These are phyloP conservation scores for Pteronotus mesoamericanus DNA, from an alignment of 2,797 vertebrate genomes.

Conservation along the genomic window DNA sequence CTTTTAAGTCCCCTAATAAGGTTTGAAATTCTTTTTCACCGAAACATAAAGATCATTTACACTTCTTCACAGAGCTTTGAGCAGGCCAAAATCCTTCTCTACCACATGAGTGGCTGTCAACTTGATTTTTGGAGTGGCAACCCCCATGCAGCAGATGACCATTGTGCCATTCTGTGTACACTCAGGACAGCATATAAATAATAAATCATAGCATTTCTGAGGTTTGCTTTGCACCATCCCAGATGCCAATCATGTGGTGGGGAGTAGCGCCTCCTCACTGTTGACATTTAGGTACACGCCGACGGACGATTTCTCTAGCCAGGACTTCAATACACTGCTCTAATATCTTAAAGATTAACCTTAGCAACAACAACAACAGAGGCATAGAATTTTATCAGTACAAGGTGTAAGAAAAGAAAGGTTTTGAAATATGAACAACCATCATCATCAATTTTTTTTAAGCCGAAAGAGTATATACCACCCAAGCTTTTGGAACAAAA, in stretches of 20 bases:
- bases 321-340: conserved; percentile 71
- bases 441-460: conserved; percentile 57
- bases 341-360: conserved; percentile 83
- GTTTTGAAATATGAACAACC: conserved; percentile 69
- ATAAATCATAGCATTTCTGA: conserved; percentile 64
- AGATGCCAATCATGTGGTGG: not conserved
- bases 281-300: conserved; percentile 82
- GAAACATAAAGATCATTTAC: conserved; percentile 20
- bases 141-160: not conserved
- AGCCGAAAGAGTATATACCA: not conserved
- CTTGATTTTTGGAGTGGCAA: not conserved
- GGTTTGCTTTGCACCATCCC: conserved; percentile 44
- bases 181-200: conserved; percentile 54
- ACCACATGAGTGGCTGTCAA: not conserved
- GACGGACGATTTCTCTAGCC: conserved; percentile 76
- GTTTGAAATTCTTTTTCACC: conserved; percentile 27
- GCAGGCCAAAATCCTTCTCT: not conserved
- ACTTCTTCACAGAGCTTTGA: not conserved
- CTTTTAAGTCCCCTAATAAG: not conserved
- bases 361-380: conserved; percentile 71
- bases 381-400: conserved; percentile 77
- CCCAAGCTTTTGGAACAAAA: conserved; percentile 31
- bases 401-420: conserved; percentile 70
- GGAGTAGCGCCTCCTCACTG: conserved; percentile 63
- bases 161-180: not conserved